Evolutionary conservation across 64 coral and sea anemone species (phyloP).

Genomic region (Pocillopora damicornis): DNA sequence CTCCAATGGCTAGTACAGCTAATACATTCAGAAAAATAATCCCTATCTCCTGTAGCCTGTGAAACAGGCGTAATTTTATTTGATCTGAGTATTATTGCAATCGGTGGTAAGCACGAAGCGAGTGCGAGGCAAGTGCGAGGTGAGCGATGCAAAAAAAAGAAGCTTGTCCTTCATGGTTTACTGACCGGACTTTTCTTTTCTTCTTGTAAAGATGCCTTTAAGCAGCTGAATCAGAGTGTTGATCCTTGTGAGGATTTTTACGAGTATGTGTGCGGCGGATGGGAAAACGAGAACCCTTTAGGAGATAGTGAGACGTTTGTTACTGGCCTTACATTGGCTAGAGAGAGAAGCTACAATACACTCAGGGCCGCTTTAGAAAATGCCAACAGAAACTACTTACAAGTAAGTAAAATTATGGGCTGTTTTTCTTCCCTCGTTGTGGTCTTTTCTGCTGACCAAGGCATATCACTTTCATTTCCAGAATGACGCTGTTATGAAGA

Average conservation of each 20-base stretch:
- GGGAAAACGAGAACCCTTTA: conserved; percentile 38
- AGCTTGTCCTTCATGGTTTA: neutral
- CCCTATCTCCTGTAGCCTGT: too few species aligned
- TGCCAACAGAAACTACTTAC: conserved; percentile 12
- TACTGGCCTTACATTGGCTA: conserved; percentile 25
- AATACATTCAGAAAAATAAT: too few species aligned
- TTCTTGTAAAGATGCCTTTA: conserved; percentile 9
- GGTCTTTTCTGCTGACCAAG: neutral
- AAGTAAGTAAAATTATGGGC: neutral
- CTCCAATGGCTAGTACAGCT: too few species aligned
- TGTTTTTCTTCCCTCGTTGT: neutral
- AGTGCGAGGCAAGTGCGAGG: too few species aligned
- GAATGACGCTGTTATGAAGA: conserved; percentile 87
- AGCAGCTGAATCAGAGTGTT: conserved; percentile 53
- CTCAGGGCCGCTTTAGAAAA: conserved; percentile 34
- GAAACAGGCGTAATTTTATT: too few species aligned
- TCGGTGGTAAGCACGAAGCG: too few species aligned
- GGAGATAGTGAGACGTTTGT: conserved; percentile 17
- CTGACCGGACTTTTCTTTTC: neutral
- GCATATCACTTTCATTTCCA: conserved; percentile 7
- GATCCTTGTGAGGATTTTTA: conserved; percentile 63
- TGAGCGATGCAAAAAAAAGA: too few species aligned
- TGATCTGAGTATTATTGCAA: too few species aligned
- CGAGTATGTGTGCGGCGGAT: conserved; percentile 53
- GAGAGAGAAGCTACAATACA: conserved; percentile 22